Conservation (phyloP, 2,888 invertebrate species). For the Diabrotica balteata region DNA sequence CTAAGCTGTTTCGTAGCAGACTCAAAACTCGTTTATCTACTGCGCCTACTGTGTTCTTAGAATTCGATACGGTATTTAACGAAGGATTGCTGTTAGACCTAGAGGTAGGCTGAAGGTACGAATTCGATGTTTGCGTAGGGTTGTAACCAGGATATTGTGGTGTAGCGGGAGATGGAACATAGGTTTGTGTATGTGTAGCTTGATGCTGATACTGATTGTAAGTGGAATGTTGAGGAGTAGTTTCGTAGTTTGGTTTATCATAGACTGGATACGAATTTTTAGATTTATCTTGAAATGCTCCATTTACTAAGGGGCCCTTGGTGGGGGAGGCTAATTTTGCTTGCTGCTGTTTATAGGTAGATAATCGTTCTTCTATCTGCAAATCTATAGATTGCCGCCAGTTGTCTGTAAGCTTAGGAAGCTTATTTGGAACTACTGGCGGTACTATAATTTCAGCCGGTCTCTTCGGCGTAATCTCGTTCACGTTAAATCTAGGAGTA, state of each 20-base stretch:
- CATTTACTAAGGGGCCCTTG: constrained; percentile 23
- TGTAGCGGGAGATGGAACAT: constrained; percentile 52
- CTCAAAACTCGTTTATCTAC: constrained; percentile 77
- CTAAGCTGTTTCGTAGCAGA: constrained; percentile 74
- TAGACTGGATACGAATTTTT: constrained; percentile 47
- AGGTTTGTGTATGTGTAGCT: constrained; percentile 52
- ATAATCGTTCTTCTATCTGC: constrained; percentile 65
- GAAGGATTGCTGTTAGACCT: constrained; percentile 50
- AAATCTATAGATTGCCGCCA: constrained; percentile 65
- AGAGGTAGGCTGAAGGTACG: constrained; percentile 44
- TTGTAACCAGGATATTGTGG: constrained; percentile 53
- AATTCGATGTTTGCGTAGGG: constrained; percentile 39
- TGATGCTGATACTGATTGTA: constrained; percentile 47
- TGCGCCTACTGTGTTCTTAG: constrained; percentile 57
- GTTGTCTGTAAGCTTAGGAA: constrained; percentile 60
- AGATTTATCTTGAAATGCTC: constrained; percentile 42
- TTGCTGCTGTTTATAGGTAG: constrained; percentile 55
- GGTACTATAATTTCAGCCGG: constrained; percentile 51
- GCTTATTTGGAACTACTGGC: constrained; percentile 58
- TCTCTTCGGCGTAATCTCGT: constrained; percentile 53
- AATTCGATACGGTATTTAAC: constrained; percentile 40
- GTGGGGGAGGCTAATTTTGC: constrained; percentile 33
- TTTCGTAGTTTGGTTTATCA: constrained; percentile 48
- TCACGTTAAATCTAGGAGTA: constrained; percentile 23
- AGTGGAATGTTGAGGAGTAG: constrained; percentile 36